These are phyloP conservation scores for Hapalemur alaotrensis DNA, from an alignment of 2,797 vertebrate species.

Conservation along the genomic window DNA sequence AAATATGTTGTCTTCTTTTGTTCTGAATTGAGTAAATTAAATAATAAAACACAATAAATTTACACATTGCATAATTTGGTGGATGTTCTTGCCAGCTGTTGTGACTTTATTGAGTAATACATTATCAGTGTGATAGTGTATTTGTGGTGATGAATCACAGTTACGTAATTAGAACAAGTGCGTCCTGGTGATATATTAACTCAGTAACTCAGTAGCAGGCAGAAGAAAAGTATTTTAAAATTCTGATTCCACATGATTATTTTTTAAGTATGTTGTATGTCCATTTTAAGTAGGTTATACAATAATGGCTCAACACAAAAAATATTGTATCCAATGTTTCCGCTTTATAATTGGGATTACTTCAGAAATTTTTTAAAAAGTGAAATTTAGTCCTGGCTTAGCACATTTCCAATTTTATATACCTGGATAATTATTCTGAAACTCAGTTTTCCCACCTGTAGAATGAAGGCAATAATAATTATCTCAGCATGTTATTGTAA, in stretches of 20 bases:
- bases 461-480: background rate
- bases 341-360: background rate
- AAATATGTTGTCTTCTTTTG: background rate
- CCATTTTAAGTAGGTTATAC: background rate
- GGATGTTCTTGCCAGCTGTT: slow-evolving; percentile 77
- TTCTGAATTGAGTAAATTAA: slow-evolving; percentile 58
- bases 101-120: slow-evolving; percentile 78
- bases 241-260: slow-evolving; percentile 28
- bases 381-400: background rate
- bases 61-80: slow-evolving; percentile 1
- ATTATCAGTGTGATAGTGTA: slow-evolving; percentile 66
- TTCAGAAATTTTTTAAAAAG: background rate
- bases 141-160: slow-evolving; percentile 71
- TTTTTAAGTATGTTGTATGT: slow-evolving; percentile 35
- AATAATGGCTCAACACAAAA: background rate
- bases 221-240: slow-evolving; percentile 67
- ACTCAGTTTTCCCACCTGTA: background rate
- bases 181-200: slow-evolving; percentile 74
- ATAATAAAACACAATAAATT: slow-evolving; percentile 60
- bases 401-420: background rate
- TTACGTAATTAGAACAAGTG: slow-evolving; percentile 62
- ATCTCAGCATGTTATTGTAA: background rate
- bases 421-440: background rate
- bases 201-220: slow-evolving; percentile 70
- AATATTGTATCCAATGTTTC: background rate